Conservation (phyloP, 2,113 vertebrate species). For the Atrichornis clamosus region DNA sequence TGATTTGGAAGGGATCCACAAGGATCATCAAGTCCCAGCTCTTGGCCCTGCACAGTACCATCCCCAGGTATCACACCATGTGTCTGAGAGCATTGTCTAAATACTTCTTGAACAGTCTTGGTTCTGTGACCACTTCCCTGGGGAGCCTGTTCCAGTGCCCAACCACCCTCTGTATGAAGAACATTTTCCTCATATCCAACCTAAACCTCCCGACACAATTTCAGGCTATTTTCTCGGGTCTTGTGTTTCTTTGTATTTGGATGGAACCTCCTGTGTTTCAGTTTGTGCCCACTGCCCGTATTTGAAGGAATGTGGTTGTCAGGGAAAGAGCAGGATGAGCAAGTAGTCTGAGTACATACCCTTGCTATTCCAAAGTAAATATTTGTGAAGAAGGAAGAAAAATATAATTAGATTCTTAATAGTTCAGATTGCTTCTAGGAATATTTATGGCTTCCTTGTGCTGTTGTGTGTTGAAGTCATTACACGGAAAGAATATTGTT, state of each 20-base stretch:
- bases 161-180: neutral
- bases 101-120: rapidly evolving
- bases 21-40: neutral
- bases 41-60: neutral
- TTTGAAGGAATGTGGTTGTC: neutral
- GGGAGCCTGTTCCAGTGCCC: neutral
- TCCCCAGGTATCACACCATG: neutral
- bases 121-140: neutral
- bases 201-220: neutral
- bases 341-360: neutral
- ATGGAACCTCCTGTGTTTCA: neutral
- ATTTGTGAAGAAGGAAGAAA: neutral
- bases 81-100: neutral
- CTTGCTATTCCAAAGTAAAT: neutral
- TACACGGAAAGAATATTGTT: neutral
- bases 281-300: rapidly evolving
- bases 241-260: neutral
- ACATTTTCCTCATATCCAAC: neutral
- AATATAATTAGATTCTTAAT: neutral
- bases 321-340: neutral
- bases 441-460: neutral
- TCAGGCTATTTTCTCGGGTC: neutral
- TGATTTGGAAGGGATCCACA: neutral
- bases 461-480: neutral
- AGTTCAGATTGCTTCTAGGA: neutral